phyloP scores from a whole-genome alignment of 2,888 invertebrate species.

The Drosophila sordidula region DNA sequence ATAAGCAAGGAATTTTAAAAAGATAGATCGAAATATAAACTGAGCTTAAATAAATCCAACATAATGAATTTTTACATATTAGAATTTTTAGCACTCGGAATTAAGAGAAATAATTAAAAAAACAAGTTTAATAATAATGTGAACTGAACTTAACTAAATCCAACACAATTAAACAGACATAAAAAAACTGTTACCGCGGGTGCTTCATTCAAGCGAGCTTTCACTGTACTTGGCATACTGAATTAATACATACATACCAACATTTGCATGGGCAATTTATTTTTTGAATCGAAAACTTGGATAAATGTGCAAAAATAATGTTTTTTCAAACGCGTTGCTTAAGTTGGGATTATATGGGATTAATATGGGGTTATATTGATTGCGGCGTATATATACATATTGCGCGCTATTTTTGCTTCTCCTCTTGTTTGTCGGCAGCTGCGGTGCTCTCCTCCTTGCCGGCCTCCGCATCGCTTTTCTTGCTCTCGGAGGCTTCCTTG shows the following conservation, averaged over 20 bases:
- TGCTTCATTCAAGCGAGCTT: not conserved
- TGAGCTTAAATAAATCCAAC: too few relatives aligned
- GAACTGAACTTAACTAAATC: not conserved
- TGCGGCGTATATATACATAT: not conserved
- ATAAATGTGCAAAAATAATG: conserved; percentile 30
- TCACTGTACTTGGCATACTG: conserved; percentile 1
- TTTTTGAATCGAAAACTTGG: conserved; percentile 36
- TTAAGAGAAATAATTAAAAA: too few relatives aligned
- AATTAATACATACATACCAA: conserved; percentile 5
- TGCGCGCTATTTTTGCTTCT: conserved; percentile 71
- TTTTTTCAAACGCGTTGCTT: conserved; percentile 17
- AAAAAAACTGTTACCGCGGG: too few relatives aligned
- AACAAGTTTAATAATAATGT: not conserved
- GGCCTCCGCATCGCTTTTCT: conserved; percentile 39
- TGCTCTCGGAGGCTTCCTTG: conserved; percentile 36
- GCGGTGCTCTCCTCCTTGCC: conserved; percentile 60
- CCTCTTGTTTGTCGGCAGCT: conserved; percentile 70
- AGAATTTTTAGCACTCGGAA: too few relatives aligned
- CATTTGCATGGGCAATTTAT: conserved; percentile 47
- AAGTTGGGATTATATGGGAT: conserved; percentile 20
- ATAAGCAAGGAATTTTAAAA: too few relatives aligned
- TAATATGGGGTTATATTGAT: conserved; percentile 2
- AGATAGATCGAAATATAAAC: too few relatives aligned
- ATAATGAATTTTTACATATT: too few relatives aligned
- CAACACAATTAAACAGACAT: too few relatives aligned